These are phyloP conservation scores for Eumaeus atala DNA, from an alignment of 1,140 invertebrate species.

Conservation along the genomic window DNA sequence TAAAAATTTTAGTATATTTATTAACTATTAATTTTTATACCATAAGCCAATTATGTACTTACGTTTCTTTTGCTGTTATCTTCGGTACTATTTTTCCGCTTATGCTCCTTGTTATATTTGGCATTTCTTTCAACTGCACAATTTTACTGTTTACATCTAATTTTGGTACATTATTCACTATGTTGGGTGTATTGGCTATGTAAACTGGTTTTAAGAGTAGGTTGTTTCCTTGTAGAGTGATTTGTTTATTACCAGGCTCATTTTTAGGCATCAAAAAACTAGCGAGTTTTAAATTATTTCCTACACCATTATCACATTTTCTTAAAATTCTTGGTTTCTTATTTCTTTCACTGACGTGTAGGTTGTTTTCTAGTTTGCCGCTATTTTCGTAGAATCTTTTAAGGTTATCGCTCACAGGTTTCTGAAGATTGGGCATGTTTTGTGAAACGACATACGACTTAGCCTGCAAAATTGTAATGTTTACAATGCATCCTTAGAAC, in stretches of 20 bases:
- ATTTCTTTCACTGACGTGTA: constrained; percentile 28
- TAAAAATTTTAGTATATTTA: too few relatives aligned
- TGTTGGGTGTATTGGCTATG: constrained; percentile 26
- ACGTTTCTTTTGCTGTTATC: constrained; percentile 60
- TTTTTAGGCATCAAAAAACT: constrained; percentile 55
- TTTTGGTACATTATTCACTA: constrained; percentile 22
- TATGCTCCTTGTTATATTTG: constrained; percentile 31
- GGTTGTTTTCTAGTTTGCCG: constrained; percentile 58
- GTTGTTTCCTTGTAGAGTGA: constrained; percentile 35
- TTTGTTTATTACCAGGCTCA: constrained; percentile 37
- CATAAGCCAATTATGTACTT: constrained; percentile 25
- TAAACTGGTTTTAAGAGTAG: constrained; percentile 45
- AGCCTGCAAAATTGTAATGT: constrained; percentile 37
- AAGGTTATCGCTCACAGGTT: constrained; percentile 51
- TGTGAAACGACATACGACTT: constrained; percentile 45
- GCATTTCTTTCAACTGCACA: constrained; percentile 46
- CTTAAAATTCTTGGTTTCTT: constrained; percentile 41
- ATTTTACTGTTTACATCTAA: constrained; percentile 57
- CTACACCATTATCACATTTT: constrained; percentile 39
- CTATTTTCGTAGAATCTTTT: constrained; percentile 67
- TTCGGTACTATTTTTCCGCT: constrained; percentile 51
- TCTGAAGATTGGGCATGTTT: constrained; percentile 32
- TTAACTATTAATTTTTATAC: neutral
- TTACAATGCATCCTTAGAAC: constrained; percentile 15
- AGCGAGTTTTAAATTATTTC: constrained; percentile 59